Evolutionary conservation across 2,888 invertebrate genomes (phyloP).

Genomic region (Cerastis rubricosa): DNA sequence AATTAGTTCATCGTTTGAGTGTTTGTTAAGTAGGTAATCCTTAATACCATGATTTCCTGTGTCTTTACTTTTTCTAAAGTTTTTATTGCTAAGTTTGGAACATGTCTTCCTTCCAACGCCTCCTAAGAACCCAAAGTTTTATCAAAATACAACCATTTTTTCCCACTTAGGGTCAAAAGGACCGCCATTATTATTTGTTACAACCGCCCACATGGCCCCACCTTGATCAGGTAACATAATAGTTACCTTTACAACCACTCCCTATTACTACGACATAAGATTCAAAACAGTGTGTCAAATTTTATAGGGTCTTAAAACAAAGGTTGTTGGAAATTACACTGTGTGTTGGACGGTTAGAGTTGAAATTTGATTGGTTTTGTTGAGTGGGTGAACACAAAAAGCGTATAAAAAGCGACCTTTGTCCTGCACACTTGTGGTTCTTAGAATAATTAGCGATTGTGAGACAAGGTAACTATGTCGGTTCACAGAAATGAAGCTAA

Average conservation of each 20-base stretch:
- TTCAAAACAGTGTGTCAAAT: constrained; percentile 24
- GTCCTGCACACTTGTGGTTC: constrained; percentile 78
- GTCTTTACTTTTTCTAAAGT: constrained; percentile 10
- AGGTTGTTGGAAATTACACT: constrained; percentile 13
- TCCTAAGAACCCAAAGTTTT: constrained; percentile 59
- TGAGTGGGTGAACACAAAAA: constrained; percentile 67
- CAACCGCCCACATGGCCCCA: constrained; percentile 74
- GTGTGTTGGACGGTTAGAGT: not conserved
- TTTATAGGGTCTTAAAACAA: constrained; percentile 17
- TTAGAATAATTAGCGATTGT: constrained; percentile 77
- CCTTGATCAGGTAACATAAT: constrained; percentile 75
- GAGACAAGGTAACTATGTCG: constrained; percentile 64
- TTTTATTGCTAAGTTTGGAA: constrained; percentile 20
- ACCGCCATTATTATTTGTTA: constrained; percentile 73
- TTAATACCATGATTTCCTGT: constrained; percentile 10
- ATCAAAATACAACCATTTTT: constrained; percentile 66
- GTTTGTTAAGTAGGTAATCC: not conserved
- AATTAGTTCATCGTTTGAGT: not conserved
- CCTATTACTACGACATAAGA: constrained; percentile 47
- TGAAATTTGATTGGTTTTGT: constrained; percentile 31
- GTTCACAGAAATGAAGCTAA: constrained; percentile 57
- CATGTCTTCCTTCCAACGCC: constrained; percentile 41
- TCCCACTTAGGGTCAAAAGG: constrained; percentile 59
- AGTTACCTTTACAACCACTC: constrained; percentile 55
- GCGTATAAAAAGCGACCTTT: constrained; percentile 76